These are phyloP conservation scores for Brachionus manjavacas DNA, from an alignment of 1,140 invertebrate species.

Conservation along the genomic window DNA sequence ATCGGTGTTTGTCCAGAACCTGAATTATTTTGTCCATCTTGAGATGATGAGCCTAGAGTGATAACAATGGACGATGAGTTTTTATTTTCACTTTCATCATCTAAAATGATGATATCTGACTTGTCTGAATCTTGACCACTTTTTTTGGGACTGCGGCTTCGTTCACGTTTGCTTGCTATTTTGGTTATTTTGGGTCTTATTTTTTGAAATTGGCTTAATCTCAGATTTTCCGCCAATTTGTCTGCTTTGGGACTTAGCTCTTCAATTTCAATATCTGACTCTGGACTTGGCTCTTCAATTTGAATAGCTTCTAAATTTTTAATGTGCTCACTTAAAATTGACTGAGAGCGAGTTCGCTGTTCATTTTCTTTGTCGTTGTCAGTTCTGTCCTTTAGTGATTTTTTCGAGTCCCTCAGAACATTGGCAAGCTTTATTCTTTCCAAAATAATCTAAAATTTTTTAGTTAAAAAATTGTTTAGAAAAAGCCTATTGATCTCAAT, in stretches of 20 bases:
- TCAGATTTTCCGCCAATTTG: not conserved
- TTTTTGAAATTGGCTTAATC: not conserved
- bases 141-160: not conserved
- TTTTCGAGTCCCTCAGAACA: not conserved
- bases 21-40: not conserved
- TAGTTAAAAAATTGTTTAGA: not conserved
- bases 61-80: not conserved
- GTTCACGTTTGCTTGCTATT: not conserved
- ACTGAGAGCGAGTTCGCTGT: not conserved
- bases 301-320: not conserved
- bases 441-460: not conserved
- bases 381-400: not conserved
- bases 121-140: not conserved
- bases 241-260: not conserved
- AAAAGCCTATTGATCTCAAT: not conserved
- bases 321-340: not conserved
- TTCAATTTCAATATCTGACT: not conserved
- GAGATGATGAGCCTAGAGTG: not conserved
- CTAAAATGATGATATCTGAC: not conserved
- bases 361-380: not conserved
- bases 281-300: not conserved
- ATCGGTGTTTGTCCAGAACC: not conserved
- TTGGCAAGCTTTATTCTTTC: slow-evolving; percentile 26
- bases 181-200: slow-evolving; percentile 10
- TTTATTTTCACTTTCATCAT: not conserved